Conservation (phyloP, 2,797 vertebrate genomes). For the Rhinatrema bivittatum region DNA sequence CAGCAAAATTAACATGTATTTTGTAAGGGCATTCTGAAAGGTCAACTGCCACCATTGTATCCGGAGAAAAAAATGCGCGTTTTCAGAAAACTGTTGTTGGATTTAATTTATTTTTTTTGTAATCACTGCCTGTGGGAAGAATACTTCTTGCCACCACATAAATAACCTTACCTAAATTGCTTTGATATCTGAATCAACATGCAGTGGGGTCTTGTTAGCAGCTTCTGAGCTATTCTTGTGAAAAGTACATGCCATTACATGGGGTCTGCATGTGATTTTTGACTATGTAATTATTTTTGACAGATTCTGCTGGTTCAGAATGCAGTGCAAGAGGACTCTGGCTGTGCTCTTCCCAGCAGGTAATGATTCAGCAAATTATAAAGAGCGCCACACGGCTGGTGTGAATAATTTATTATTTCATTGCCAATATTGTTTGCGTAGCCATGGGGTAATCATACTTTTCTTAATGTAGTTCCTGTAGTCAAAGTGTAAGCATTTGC, state of each 20-base stretch:
- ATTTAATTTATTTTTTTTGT: too few species aligned
- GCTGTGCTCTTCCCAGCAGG: conserved; percentile 14
- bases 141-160: too few species aligned
- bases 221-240: not conserved
- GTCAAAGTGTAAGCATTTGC: not conserved
- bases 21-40: too few species aligned
- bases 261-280: not conserved
- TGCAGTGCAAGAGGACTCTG: not conserved
- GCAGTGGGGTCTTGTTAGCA: not conserved
- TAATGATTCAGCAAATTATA: conserved; percentile 8
- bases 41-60: too few species aligned
- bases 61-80: too few species aligned
- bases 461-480: conserved; percentile 2
- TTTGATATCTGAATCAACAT: accelerated
- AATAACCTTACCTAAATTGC: not conserved
- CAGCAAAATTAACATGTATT: too few species aligned
- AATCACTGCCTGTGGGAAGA: too few species aligned
- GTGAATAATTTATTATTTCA: not conserved
- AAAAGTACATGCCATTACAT: accelerated
- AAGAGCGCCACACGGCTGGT: not conserved
- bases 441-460: not conserved
- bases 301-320: conserved; percentile 1
- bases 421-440: not conserved
- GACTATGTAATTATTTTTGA: not conserved
- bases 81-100: too few species aligned